These are phyloP conservation scores for Helleia helle DNA, from an alignment of 2,888 invertebrate species.

Conservation along the genomic window DNA sequence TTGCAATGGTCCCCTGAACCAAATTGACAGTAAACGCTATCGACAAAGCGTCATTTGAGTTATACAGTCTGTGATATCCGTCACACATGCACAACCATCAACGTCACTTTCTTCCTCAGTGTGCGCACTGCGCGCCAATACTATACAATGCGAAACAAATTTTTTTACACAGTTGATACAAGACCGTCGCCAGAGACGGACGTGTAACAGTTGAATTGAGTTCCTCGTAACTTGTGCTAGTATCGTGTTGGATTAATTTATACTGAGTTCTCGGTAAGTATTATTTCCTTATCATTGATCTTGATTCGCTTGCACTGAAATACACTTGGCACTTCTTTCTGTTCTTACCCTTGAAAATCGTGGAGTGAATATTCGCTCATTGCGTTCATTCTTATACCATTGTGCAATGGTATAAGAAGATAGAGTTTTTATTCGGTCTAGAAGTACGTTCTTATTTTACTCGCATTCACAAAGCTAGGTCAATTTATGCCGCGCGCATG, in stretches of 20 bases:
- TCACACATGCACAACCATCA: slow-evolving; percentile 29
- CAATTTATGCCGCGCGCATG: slow-evolving; percentile 6
- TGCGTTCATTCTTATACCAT: no score
- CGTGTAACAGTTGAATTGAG: slow-evolving; percentile 26
- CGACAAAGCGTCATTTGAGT: slow-evolving; percentile 32
- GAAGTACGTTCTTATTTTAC: not conserved
- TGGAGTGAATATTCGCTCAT: slow-evolving; percentile 9
- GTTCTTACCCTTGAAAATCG: slow-evolving; percentile 41
- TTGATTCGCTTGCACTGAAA: slow-evolving; percentile 43
- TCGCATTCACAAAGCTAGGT: not conserved
- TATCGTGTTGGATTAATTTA: slow-evolving; percentile 47
- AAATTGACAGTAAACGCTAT: slow-evolving; percentile 27
- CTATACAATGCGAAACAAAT: slow-evolving; percentile 33
- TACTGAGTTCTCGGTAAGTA: slow-evolving; percentile 47
- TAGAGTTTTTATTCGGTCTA: not conserved
- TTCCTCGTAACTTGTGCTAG: slow-evolving; percentile 34
- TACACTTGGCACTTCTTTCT: slow-evolving; percentile 53
- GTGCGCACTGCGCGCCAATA: slow-evolving; percentile 29
- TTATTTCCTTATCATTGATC: slow-evolving; percentile 34
- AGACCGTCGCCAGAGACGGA: slow-evolving; percentile 30
- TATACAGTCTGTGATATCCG: slow-evolving; percentile 11
- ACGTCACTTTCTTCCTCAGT: slow-evolving; percentile 41
- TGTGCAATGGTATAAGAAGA: not conserved
- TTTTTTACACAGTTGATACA: slow-evolving; percentile 46
- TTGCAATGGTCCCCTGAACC: slow-evolving; percentile 16